Base-by-base conservation (phyloP, 2,797 vertebrate genomes). In the Jordanella pulchra region DNA sequence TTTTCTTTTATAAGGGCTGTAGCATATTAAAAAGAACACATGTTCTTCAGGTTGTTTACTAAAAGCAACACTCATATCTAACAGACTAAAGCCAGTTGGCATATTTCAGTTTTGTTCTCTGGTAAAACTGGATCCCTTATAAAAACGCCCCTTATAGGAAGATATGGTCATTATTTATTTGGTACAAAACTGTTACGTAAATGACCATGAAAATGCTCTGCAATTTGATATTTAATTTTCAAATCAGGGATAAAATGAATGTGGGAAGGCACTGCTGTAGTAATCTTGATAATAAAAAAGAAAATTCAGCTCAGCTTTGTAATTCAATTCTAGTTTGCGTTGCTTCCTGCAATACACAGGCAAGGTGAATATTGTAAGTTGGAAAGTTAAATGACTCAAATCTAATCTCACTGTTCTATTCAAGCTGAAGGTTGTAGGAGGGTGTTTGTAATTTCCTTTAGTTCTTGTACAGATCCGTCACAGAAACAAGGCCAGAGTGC, bases 401-500 rank as follows among this genome's bases (percentile, higher is more conserved):
- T 13, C 13, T 30, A 15, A 53, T 58, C 25, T 69, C 23, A 60
- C 17, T 61, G 27, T 45, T 60, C 25, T 18, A 11, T 47, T 39
- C n/a, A 54, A 65, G 28, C 64, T 66, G 44, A 70, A 17, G 48
- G 44, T 35, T 44, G 14, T 5, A 2, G 9, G 27, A 17, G 5
- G 7, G 4, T 10, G 9, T 63, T 50, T 70, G 27, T 60, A 48
- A 27, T n/a, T 21, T 25, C 47, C 28, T 60, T 18, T 23, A 66
- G 1, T 25, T 39, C 21, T 25, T 28, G 48, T 39, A 21, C 48
- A 18, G 51, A 27, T 67, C 25, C 51, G 73, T 32, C 35, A 28
- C 67, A 71, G 72, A 54, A 67, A 61, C 47, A 11, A 69, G 68
- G 15, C 71, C 56, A 61, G 47, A 21, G 74, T 65, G 67, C 42